Percentiles rank a stretch among this genome's conserved stretches.
phyloP scores from a whole-genome alignment of 1,140 invertebrate species.

The Papilio dardanus region DNA sequence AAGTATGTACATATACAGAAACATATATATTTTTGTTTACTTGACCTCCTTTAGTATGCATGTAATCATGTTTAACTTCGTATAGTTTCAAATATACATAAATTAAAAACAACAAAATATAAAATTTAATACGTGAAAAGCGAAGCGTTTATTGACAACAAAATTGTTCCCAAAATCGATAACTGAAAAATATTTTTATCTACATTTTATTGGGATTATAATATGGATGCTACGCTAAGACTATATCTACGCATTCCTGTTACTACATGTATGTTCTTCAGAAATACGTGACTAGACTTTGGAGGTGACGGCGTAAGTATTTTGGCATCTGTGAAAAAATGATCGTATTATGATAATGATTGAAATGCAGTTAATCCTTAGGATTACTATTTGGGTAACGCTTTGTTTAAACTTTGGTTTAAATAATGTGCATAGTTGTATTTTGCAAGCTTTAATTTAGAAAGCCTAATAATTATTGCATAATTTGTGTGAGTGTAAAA shows the following conservation, averaged over 20 bases:
- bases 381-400: too few relatives aligned
- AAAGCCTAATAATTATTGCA: too few relatives aligned
- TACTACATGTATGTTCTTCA: conserved; percentile 15
- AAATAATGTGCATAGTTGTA: too few relatives aligned
- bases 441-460: too few relatives aligned
- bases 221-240: neutral
- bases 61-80: neutral
- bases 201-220: neutral
- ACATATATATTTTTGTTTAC: neutral
- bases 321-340: conserved; percentile 3
- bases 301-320: neutral
- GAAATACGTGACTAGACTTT: conserved; percentile 23
- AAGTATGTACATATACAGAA: neutral
- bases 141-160: too few relatives aligned
- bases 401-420: too few relatives aligned
- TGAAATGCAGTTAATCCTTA: neutral
- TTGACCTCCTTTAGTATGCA: neutral
- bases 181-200: neutral
- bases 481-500: too few relatives aligned
- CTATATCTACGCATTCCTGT: neutral
- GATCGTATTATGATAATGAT: neutral
- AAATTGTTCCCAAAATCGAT: neutral
- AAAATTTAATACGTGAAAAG: too few relatives aligned
- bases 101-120: too few relatives aligned
- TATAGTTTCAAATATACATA: neutral